Evolutionary conservation across 2,113 vertebrate species (phyloP), one percentile per base, ranked within the genome.

Genomic region (Chelonoidis abingdonii): DNA sequence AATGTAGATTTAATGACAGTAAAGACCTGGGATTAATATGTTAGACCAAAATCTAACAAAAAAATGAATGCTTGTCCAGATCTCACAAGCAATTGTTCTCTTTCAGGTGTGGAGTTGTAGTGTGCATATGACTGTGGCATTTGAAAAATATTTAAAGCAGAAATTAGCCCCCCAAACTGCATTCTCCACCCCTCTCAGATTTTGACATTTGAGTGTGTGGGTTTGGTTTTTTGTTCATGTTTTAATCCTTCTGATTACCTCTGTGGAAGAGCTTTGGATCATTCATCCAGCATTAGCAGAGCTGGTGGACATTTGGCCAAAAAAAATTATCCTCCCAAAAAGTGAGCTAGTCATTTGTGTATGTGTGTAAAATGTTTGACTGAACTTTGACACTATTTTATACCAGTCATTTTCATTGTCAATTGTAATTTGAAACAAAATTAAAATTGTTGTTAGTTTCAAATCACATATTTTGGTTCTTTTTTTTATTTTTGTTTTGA

Each of bases 1-100:
- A 97, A 97, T 87, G 92, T 92, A 95, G 94, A 97, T 93, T 97
- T 97, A 0, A 3, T 97, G 96, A 93, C 96, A 93, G 84, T 89
- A 69, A 93, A 75, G 84, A 96, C 4, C 3, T 96, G 94, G 87
- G 88, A 92, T 97, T 97, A 88, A 93, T 92, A 89, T 83, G 88
- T 94, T 95, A 89, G 87, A 82, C 41, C 94, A 88, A 96, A 95
- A 84, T 65, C 89, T 79, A 91, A 92, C 85, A 57, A 59, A 88
- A 96, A 96, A 89, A 4, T 2, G 21, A 96, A 5, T 38, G 53
- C 41, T 80, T 93, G 83, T 69, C 38, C 38, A 76, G 72, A 76
- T 44, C 72, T 93, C 92, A 59, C 19, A 59, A 95, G 87, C 78
- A 91, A 25, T 50, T 93, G 79, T 22, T 91, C 80, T 91, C 49